A percentile compares a stretch with the other conserved stretches of the same genome.
These are phyloP conservation scores for Myathropa florea DNA, from an alignment of 2,888 invertebrate species.

Conservation along the genomic window DNA sequence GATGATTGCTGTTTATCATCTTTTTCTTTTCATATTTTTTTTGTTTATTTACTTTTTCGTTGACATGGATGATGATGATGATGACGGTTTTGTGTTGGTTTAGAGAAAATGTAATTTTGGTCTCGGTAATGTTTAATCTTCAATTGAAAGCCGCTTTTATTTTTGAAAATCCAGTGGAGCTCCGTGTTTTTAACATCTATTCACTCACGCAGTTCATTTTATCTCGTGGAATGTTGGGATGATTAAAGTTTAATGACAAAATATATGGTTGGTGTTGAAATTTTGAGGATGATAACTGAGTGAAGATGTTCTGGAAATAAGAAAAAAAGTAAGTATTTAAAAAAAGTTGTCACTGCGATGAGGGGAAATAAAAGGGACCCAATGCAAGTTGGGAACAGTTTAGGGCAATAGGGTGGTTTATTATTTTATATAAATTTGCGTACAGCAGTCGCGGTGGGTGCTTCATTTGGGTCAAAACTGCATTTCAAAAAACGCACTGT, in stretches of 20 bases:
- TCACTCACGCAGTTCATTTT: background rate
- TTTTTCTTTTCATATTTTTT: slow-evolving; percentile 3
- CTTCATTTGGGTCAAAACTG: too few species aligned
- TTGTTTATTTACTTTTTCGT: background rate
- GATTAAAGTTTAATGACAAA: slow-evolving; percentile 21
- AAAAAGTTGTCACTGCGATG: too few species aligned
- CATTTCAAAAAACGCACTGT: too few species aligned
- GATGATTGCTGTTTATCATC: slow-evolving; percentile 29
- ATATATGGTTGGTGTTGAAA: slow-evolving; percentile 15
- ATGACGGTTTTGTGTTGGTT: background rate
- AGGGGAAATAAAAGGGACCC: too few species aligned
- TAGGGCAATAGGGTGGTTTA: too few species aligned
- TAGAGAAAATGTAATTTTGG: background rate
- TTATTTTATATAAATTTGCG: too few species aligned
- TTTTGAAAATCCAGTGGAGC: background rate
- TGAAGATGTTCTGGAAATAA: slow-evolving; percentile 52
- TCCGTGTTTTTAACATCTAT: background rate
- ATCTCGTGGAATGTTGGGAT: background rate
- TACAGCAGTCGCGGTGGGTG: too few species aligned
- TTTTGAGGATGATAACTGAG: slow-evolving; percentile 32
- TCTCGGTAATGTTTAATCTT: slow-evolving; percentile 36
- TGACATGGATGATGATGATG: slow-evolving; percentile 25
- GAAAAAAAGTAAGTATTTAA: too few species aligned
- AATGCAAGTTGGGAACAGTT: too few species aligned
- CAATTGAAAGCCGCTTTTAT: background rate